A percentile compares a stretch with the other conserved stretches of the same genome.
These are phyloP conservation scores for Butorides virescens DNA, from an alignment of 2,113 vertebrate genomes.

Conservation along the genomic window DNA sequence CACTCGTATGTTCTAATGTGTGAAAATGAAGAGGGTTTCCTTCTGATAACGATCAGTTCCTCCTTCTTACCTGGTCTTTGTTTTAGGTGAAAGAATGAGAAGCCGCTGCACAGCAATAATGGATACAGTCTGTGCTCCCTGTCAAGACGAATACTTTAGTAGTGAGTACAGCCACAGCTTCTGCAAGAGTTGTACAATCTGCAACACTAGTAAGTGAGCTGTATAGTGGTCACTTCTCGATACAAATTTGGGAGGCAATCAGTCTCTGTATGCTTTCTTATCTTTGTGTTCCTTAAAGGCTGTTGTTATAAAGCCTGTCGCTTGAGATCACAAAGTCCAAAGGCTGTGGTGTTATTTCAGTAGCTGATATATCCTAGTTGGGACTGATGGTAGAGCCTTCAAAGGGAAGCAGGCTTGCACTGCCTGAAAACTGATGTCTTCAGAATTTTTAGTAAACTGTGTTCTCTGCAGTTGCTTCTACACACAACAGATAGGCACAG, in stretches of 20 bases:
- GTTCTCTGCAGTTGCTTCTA: not conserved
- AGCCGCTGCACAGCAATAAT: not conserved
- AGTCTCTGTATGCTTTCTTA: not conserved
- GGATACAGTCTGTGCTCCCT: constrained; percentile 22
- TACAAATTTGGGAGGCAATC: not conserved
- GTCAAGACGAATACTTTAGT: constrained; percentile 38
- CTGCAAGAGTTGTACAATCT: constrained; percentile 63
- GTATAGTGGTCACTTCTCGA: rapidly evolving
- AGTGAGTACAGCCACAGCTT: not conserved
- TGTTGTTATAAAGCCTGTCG: not conserved
- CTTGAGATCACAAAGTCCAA: not conserved
- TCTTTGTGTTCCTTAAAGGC: not conserved
- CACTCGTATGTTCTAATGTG: not conserved
- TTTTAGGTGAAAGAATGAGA: constrained; percentile 62
- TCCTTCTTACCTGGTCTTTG: rapidly evolving
- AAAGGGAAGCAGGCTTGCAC: not conserved
- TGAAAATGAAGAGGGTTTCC: not conserved
- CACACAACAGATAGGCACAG: too few species aligned
- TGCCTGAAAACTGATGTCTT: not conserved
- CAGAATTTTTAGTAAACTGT: not conserved
- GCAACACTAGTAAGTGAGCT: constrained; percentile 57
- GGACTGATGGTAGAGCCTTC: not conserved
- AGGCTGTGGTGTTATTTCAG: not conserved
- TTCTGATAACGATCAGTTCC: not conserved
- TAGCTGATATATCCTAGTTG: not conserved